phyloP scores from a whole-genome alignment of 2,113 vertebrate genomes.

The Bolborhynchus lineola region DNA sequence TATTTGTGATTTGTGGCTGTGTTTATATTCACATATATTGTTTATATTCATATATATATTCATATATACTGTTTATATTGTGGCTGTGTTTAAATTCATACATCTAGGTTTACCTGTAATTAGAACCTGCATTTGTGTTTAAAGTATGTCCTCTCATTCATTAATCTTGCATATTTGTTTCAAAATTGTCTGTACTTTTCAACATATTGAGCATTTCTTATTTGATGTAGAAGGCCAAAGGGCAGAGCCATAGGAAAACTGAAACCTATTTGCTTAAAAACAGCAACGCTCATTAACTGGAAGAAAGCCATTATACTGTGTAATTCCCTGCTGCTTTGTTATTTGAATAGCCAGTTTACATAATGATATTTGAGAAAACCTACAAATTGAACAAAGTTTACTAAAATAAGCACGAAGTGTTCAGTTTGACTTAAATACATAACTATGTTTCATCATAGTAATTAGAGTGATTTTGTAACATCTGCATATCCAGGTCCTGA shows the following conservation, averaged over 20 bases:
- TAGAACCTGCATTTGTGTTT: not conserved
- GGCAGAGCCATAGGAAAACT: not conserved
- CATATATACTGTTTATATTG: no score
- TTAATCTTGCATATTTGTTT: not conserved
- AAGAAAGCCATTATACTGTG: not conserved
- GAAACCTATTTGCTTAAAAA: not conserved
- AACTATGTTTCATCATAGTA: not conserved
- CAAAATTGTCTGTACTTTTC: not conserved
- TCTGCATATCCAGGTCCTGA: not conserved
- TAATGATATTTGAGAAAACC: conserved; percentile 16
- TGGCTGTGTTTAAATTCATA: not conserved
- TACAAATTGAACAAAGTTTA: not conserved
- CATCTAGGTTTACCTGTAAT: not conserved
- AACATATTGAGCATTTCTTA: not conserved
- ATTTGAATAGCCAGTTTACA: not conserved
- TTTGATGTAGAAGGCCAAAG: not conserved
- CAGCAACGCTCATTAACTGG: not conserved
- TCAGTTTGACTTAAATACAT: not conserved
- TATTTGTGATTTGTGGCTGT: not conserved
- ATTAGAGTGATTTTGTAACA: not conserved
- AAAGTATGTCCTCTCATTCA: not conserved
- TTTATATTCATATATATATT: no score
- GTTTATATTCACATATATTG: not conserved
- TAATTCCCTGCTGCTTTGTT: conserved; percentile 14
- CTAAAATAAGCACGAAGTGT: not conserved